Base-by-base conservation (phyloP, 2,797 vertebrate species). In the Sebastes baramenuke region DNA sequence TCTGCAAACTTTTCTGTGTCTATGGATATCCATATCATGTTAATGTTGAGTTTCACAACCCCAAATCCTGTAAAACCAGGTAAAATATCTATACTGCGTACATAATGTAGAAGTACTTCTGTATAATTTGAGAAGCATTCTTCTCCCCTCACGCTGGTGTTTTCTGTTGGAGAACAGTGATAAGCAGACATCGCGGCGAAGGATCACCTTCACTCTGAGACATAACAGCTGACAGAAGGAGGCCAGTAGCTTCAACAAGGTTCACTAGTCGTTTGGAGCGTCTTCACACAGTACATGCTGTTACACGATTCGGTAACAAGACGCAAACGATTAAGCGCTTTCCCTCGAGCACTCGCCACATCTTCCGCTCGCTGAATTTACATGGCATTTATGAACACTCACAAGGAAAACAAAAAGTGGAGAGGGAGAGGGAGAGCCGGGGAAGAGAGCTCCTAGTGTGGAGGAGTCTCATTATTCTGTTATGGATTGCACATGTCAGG, bases 401-500 rank as follows among this genome's bases (percentile, higher is more conserved):
- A 11, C 80, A 85, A 89, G 81, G 72, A 89, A 94, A 94, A 93
- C 87, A 92, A 90, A 90, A 92, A 80, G 34, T 79, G 52, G 52
- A 54, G 34, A 24, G 24, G 80, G 67, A 84, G 85, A 75, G 78
- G 74, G 77, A 76, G 81, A 80, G 79, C 64, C 16, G 61, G 49
- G 74, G 73, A 81, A 75, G 81, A 87, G 85, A 85, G 85, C 87
- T 92, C 86, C 79, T 75, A 67, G 82, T 90, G 85, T 91, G 86
- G 89, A 93, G 91, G 89, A 93, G 87, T 92, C 94, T 96, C 94
- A 95, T 96, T 95, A 95, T 94, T 92, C 88, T 68, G 88, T 95
- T 96, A 96, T 95, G 93, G 95, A 96, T 96, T 93, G 93, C 92
- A 90, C 93, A 90, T 92, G 94, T 96, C 94, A 94, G 92, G 85